phyloP scores from a whole-genome alignment of 1,140 invertebrate genomes.

The Zaprionus inermis region DNA sequence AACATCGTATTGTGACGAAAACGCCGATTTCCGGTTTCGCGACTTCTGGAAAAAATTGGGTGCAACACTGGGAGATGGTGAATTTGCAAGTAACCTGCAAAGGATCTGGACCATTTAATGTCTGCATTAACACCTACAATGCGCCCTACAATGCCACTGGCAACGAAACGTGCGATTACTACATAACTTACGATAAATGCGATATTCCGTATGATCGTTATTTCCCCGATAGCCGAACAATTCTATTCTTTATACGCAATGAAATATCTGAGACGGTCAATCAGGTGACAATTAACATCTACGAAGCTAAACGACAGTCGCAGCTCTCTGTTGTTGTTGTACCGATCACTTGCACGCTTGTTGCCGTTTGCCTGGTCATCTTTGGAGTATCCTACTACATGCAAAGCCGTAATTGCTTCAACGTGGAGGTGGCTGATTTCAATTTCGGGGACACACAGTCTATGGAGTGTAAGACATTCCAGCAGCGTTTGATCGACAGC shows the following conservation, averaged over 20 bases:
- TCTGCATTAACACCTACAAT: constrained; percentile 86
- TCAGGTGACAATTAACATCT: constrained; percentile 90
- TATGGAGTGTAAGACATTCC: constrained; percentile 93
- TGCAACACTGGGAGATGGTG: constrained; percentile 91
- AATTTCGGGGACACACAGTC: constrained; percentile 91
- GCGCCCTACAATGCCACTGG: constrained; percentile 92
- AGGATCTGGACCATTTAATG: constrained; percentile 88
- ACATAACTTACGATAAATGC: constrained; percentile 85
- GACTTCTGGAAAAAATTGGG: constrained; percentile 90
- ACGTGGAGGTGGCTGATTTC: constrained; percentile 94
- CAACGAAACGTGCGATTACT: constrained; percentile 88
- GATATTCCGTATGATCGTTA: constrained; percentile 88
- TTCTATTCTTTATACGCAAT: constrained; percentile 90
- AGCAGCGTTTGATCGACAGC: constrained; percentile 91
- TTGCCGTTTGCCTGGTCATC: constrained; percentile 91
- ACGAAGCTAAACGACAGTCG: constrained; percentile 90
- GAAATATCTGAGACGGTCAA: constrained; percentile 88
- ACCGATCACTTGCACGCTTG: constrained; percentile 90
- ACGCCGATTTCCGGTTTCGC: constrained; percentile 88
- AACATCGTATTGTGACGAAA: no score
- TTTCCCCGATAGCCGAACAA: constrained; percentile 87
- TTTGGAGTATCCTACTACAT: constrained; percentile 94
- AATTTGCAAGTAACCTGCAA: constrained; percentile 89
- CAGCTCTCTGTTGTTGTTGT: constrained; percentile 94
- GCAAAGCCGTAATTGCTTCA: constrained; percentile 90